phyloP scores from a whole-genome alignment of 2,888 invertebrate species.

The Ceramica pisi region DNA sequence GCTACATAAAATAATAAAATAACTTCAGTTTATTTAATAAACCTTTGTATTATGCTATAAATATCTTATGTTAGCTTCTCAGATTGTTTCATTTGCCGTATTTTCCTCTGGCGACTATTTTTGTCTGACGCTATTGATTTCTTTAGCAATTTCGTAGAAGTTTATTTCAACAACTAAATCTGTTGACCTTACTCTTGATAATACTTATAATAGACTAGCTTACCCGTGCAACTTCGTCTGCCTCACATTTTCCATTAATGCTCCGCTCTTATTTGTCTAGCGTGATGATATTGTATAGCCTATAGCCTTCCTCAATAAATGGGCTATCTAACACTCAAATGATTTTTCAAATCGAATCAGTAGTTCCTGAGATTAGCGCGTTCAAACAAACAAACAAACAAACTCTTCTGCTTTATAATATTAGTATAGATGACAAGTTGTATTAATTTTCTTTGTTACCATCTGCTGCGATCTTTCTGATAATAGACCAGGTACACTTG shows the following conservation, averaged over 20 bases:
- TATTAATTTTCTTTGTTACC: constrained; percentile 16
- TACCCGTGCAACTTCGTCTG: too few species aligned
- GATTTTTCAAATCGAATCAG: too few species aligned
- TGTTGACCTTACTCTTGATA: constrained; percentile 55
- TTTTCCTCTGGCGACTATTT: constrained; percentile 21
- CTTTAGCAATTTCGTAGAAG: background rate
- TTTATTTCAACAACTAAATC: constrained; percentile 21
- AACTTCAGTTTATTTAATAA: background rate
- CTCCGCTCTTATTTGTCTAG: too few species aligned
- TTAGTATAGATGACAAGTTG: too few species aligned
- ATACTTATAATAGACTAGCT: constrained; percentile 28
- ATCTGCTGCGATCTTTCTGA: background rate
- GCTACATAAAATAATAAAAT: background rate
- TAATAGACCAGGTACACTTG: background rate
- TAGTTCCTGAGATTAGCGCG: too few species aligned
- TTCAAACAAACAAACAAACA: too few species aligned
- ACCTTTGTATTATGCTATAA: constrained; percentile 7
- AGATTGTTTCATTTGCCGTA: background rate
- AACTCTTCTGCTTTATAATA: too few species aligned
- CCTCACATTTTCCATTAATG: too few species aligned
- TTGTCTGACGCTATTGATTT: constrained; percentile 36
- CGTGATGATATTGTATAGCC: too few species aligned
- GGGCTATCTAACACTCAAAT: too few species aligned
- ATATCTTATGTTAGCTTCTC: constrained; percentile 14
- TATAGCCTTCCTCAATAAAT: too few species aligned